These are phyloP conservation scores for Odontocerum albicorne DNA, from an alignment of 2,888 invertebrate genomes.

Conservation along the genomic window DNA sequence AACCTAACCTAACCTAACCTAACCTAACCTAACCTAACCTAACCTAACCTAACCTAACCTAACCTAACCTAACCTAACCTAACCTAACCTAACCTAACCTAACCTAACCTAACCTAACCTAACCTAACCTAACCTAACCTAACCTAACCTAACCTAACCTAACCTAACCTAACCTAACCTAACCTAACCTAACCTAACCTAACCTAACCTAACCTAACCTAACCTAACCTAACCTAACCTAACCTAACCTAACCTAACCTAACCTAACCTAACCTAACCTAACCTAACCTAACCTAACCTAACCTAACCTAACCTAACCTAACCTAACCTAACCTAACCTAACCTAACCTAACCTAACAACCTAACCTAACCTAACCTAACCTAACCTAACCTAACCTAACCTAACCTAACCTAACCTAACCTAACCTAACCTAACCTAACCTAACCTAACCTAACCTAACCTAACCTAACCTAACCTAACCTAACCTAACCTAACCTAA, in stretches of 20 bases:
- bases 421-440: constrained; percentile 42
- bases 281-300: constrained; percentile 43
- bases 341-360: too few species aligned
- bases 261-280: constrained; percentile 43
- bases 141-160: constrained; percentile 40
- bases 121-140: constrained; percentile 40
- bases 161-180: constrained; percentile 39
- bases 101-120: constrained; percentile 40
- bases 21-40: constrained; percentile 39
- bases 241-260: constrained; percentile 39
- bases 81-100: constrained; percentile 39
- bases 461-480: constrained; percentile 41
- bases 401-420: constrained; percentile 39
- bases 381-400: constrained; percentile 12
- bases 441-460: constrained; percentile 36
- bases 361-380: constrained; percentile 12
- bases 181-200: too few species aligned
- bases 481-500: constrained; percentile 40
- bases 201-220: constrained; percentile 39
- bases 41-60: constrained; percentile 39
- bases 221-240: constrained; percentile 39
- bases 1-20: too few species aligned
- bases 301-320: constrained; percentile 43
- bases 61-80: constrained; percentile 39
- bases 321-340: constrained; percentile 40